Base-by-base conservation (phyloP, 2,888 invertebrate genomes). In the Thereva nobilitata region DNA sequence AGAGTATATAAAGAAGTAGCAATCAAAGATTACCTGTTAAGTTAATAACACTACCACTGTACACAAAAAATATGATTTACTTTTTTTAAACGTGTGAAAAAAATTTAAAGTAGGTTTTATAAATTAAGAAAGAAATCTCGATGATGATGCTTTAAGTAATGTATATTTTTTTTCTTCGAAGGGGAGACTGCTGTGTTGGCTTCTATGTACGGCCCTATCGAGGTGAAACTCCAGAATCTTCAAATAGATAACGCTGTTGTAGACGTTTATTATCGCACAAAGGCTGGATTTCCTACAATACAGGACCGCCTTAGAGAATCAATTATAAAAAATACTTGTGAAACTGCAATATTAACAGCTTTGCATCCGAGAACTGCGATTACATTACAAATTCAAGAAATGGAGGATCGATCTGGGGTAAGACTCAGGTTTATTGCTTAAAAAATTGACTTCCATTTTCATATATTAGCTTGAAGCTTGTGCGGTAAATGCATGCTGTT, bases 371-470 rank as follows among this genome's bases (percentile, higher is more conserved):
- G 94, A 56, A 88, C 94, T 0, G 87, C 89, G 37, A 86, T 96
- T 72, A 85, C 86, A 0, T 82, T 96, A 47, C 88, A 90, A 64
- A 79, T 96, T 64, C 95, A 96, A 78, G 95, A 96, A 82, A 80
- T 95, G 75, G 92, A 95, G 76, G 89, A 94, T 79, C 86, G 83
- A 77, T 92, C 92, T 72, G 89, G 91, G 72, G 93, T 93, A 80
- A 84, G 82, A 47, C 0, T 5, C 8, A 40, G 5, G 10, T 54
- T 10, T 9, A 6, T 8, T 4, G 9, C 5, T 8, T 2, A 5
- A 7, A 7, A 2, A 34, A 5, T 34, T 5, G 12, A 52, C 7
- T 2, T 49, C 2, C 12, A 53, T 37, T 12, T 41, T 64, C 50
- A 52, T 38, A 37, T 72, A 74, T 2, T 53, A 82, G 92, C 78